Evolutionary conservation across 1,140 invertebrate species (phyloP), one percentile per base, ranked within the genome.

Genomic region (Ectropis grisescens): DNA sequence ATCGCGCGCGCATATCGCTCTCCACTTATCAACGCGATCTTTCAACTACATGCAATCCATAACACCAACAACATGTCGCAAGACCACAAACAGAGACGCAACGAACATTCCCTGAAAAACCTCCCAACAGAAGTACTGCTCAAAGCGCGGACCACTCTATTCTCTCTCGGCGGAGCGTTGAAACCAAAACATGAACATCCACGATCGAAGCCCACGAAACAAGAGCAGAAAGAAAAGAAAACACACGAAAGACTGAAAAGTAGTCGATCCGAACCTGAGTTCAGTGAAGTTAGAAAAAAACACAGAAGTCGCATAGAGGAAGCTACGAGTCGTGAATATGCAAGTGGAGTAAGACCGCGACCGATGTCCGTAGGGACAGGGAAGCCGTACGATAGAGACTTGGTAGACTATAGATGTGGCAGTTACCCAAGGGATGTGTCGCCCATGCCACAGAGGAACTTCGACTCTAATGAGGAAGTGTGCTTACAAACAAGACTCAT

Each of bases 211-310:
- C 26, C 23, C 10, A 15, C 45, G 6, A 75, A 68, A 32, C 53
- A 64, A 22, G 57, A 67, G 8, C 10, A 33, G 1, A 65, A 70
- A 46, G 53, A 55, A 5, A 70, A 67, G 37, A 70, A 64, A 24
- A 62, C 39, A 29, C 43, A 54, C 9, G 56, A 66, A 1, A 57
- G 42, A 36, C 29, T 75, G 6, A 78, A 80, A 39, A 69, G 32
- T 22, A 59, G 60, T 29, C 54, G 58, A n/a, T 80, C 75, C 0
- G 75, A 80, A 13, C 75, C 75, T 1, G 75, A 76, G 27, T 80
- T 80, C 19, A 59, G 49, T 37, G 66, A 66, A 23, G 37, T 66
- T 13, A 45, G 60, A 11, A 66, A 71, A 29, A 72, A 64, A 41
- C 68, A 72, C 23, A 68, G 62, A 34, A 76, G 71, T 43, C 57